Evolutionary conservation across 2,888 invertebrate genomes (phyloP).

Genomic region (Crioceris asparagi): DNA sequence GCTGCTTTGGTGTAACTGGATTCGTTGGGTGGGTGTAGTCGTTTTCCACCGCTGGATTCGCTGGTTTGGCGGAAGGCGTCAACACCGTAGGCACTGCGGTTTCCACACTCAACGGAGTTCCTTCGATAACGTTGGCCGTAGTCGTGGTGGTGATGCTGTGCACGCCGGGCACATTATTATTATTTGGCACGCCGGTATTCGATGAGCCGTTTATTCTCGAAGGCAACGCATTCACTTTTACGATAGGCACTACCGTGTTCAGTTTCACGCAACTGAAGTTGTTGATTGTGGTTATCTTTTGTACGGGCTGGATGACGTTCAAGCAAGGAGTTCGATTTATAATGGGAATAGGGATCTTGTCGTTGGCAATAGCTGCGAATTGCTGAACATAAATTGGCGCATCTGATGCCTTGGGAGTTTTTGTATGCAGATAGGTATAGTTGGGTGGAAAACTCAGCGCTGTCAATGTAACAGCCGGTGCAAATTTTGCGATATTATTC

Average conservation of each 20-base stretch:
- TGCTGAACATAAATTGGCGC: slow-evolving; percentile 33
- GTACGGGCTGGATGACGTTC: slow-evolving; percentile 34
- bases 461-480: slow-evolving; percentile 33
- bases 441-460: slow-evolving; percentile 34
- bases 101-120: slow-evolving; percentile 28
- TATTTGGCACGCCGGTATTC: slow-evolving; percentile 2
- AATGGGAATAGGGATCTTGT: slow-evolving; percentile 32
- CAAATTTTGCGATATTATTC: slow-evolving; percentile 28
- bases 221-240: slow-evolving; percentile 36
- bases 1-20: not conserved
- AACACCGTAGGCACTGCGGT: slow-evolving; percentile 36
- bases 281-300: slow-evolving; percentile 33
- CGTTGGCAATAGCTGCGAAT: slow-evolving; percentile 32
- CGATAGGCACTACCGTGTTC: slow-evolving; percentile 40
- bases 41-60: slow-evolving; percentile 15
- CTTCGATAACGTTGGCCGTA: not conserved
- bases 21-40: slow-evolving; percentile 3
- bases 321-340: slow-evolving; percentile 33
- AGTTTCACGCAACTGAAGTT: slow-evolving; percentile 37
- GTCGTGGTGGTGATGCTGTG: not conserved
- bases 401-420: slow-evolving; percentile 32
- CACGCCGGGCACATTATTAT: not conserved
- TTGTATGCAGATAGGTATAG: slow-evolving; percentile 14
- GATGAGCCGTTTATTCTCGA: slow-evolving; percentile 27
- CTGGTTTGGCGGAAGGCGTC: slow-evolving; percentile 29